Evolutionary conservation across 2,797 vertebrate genomes (phyloP).

Genomic region (Aeoliscus strigatus): DNA sequence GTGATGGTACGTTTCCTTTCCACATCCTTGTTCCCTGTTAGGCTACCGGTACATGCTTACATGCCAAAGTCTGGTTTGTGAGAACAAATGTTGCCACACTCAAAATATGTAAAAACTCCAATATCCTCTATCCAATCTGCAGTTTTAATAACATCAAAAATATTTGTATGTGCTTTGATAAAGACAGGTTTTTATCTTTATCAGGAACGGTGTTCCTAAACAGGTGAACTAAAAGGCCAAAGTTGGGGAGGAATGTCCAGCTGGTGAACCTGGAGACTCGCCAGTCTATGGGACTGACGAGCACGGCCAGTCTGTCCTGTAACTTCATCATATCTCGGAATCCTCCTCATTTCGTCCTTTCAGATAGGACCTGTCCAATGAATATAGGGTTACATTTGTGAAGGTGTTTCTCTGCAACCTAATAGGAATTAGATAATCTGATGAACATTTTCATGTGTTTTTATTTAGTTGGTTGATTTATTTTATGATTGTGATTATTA

Average conservation of each 20-base stretch:
- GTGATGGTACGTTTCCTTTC: constrained; percentile 11
- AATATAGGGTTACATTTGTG: too few relatives aligned
- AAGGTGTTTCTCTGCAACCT: too few relatives aligned
- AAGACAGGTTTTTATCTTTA: too few relatives aligned
- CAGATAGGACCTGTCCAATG: too few relatives aligned
- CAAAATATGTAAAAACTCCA: background rate
- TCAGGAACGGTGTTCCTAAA: constrained; percentile 7
- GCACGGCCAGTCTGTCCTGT: constrained; percentile 6
- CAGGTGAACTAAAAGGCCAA: constrained; percentile 16
- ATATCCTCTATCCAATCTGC: background rate
- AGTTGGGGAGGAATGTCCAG: constrained; percentile 36
- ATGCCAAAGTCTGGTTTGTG: constrained; percentile 8
- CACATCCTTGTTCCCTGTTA: constrained; percentile 35
- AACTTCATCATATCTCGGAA: background rate
- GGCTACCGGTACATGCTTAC: background rate
- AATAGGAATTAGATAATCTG: too few relatives aligned
- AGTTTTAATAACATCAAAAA: background rate
- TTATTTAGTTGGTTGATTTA: too few relatives aligned
- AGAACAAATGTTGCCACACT: constrained; percentile 5
- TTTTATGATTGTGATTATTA: too few relatives aligned
- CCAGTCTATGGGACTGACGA: constrained; percentile 15
- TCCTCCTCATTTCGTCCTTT: background rate
- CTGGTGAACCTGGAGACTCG: constrained; percentile 23
- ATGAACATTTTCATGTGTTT: too few relatives aligned
- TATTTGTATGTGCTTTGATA: background rate